Evolutionary conservation across 2,797 vertebrate genomes (phyloP).

Genomic region (Myotis findleyi): DNA sequence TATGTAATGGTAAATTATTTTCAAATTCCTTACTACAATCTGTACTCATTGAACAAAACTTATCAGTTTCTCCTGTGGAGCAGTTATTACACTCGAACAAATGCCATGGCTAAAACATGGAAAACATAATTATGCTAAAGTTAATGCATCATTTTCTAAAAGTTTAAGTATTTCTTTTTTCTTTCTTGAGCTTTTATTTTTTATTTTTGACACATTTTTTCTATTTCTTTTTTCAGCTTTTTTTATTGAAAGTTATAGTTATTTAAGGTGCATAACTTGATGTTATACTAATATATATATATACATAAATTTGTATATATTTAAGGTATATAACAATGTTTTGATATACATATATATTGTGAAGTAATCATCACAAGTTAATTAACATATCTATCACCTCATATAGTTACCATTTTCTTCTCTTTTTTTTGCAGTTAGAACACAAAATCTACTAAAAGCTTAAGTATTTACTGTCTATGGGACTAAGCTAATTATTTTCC

Average conservation of each 20-base stretch:
- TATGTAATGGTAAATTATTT: not conserved
- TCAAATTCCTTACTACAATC: not conserved
- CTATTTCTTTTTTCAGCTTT: not conserved
- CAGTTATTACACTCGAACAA: not conserved
- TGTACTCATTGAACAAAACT: not conserved
- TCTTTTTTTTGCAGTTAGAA: not conserved
- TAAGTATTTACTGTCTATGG: not conserved
- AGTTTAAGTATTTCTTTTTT: not conserved
- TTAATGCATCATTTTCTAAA: conserved; percentile 5
- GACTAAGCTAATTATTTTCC: conserved; percentile 24
- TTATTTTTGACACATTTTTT: not conserved
- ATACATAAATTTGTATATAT: not conserved
- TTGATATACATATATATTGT: not conserved
- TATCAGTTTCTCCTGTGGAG: not conserved
- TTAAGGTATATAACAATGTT: not conserved
- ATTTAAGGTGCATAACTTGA: not conserved
- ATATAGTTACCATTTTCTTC: not conserved
- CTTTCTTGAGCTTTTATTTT: not conserved
- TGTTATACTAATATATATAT: not conserved
- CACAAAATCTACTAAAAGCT: not conserved
- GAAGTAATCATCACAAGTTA: not conserved
- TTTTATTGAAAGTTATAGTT: not conserved
- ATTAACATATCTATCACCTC: not conserved
- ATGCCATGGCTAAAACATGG: not conserved
- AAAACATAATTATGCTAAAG: not conserved